Conservation (phyloP, 2,113 vertebrate species). For the Boulengeromyrus knoepffleri region DNA sequence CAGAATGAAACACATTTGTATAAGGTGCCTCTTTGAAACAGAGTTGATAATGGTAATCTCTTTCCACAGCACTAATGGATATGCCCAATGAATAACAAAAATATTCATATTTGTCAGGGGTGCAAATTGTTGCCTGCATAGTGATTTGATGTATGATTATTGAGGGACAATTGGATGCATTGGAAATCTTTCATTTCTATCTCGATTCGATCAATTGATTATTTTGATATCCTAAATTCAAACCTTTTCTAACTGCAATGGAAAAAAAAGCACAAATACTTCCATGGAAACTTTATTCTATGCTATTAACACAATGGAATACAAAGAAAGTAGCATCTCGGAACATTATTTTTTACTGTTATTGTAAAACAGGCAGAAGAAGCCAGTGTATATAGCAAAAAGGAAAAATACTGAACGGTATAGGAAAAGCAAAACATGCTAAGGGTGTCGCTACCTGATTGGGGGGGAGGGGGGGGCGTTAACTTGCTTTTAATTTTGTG, state of each 20-base stretch:
- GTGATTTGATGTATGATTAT: background rate
- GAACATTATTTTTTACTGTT: background rate
- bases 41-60: background rate
- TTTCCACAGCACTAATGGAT: background rate
- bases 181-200: background rate
- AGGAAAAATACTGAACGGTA: background rate
- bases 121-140: background rate
- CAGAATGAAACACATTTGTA: background rate
- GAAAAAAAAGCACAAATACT: background rate
- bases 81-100: background rate
- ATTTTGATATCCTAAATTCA: background rate
- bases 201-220: background rate
- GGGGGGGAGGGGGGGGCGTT: background rate
- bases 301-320: background rate
- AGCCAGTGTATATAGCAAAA: background rate
- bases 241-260: background rate
- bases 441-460: too few relatives aligned
- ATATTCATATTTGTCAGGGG: background rate
- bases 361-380: background rate
- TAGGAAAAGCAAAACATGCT: background rate
- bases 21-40: background rate
- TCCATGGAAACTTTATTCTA: background rate
- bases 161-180: background rate
- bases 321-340: background rate
- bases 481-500: background rate